Base-by-base conservation (phyloP, 2,113 vertebrate genomes). In the Carlito syrichta region DNA sequence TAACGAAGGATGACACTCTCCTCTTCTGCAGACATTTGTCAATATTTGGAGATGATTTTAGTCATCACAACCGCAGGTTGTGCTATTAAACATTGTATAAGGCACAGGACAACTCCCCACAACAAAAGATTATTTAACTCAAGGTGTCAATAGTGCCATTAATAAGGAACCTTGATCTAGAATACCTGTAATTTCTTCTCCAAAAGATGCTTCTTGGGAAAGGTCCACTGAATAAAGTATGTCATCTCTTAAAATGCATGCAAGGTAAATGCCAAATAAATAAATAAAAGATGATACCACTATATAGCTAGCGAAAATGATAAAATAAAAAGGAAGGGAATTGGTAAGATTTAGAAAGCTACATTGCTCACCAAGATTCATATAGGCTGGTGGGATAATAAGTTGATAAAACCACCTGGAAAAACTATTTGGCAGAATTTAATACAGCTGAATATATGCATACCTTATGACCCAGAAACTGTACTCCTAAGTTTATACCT, bases 71-170 rank as follows among this genome's bases (percentile, higher is more conserved):
- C 32, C 63, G 13, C 13, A 16, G 20, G n/a, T 1, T 54, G 30
- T 84, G 30, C 8, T 60, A 35, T 60, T 84, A 35, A 79, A 40
- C 43, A 83, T 17, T 11, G 3, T 43, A 9, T 1, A 17, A 0
- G 2, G 20, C 20, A 66, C 9, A 23, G 30, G 32, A 43, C 1
- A 35, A 6, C 1, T 0, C 45, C 27, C 40, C 5, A 20, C 14
- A 45, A 10, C 12, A 63, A 50, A 91, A 35, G 10, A n/a, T 9
- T 23, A 32, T 40, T 8, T 8, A 68, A 50, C 0, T 6, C 25
- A 1, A 43, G 38, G 23, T 9, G 16, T 83, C 54, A 81, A 16
- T 43, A 10, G 30, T 40, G 13, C 5, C 38, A 25, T 5, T 7
- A 3, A 12, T 12, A 52, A 32, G 10, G 25, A 60, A 60, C 0